A percentile compares a stretch with the other conserved stretches of the same genome.
phyloP scores from a whole-genome alignment of 1,140 invertebrate species.

The Heliconius hewitsoni region DNA sequence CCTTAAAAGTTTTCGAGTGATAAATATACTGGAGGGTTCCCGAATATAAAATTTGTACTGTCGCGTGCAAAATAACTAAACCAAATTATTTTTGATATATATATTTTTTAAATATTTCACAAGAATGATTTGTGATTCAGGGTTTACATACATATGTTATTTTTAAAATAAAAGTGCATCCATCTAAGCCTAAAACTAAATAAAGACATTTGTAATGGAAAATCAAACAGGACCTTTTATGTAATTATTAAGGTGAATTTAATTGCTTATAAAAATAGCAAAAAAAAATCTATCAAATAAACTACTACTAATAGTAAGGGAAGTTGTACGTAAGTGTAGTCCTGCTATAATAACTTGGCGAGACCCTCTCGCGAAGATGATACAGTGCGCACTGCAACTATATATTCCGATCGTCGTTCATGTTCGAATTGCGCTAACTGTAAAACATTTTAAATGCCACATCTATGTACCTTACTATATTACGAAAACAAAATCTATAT shows the following conservation, averaged over 20 bases:
- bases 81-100: neutral
- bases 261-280: neutral
- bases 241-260: neutral
- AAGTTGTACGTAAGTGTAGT: constrained; percentile 45
- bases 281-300: neutral
- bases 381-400: constrained; percentile 56
- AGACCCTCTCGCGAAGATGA: constrained; percentile 56
- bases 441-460: constrained; percentile 29
- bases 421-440: constrained; percentile 40
- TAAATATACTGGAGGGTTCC: constrained; percentile 57
- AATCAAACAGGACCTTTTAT: too few relatives aligned
- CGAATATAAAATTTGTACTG: constrained; percentile 66
- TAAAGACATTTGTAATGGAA: too few relatives aligned
- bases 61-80: constrained; percentile 27
- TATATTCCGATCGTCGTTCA: constrained; percentile 50
- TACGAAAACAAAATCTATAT: too few relatives aligned
- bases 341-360: constrained; percentile 54
- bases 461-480: neutral
- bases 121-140: neutral
- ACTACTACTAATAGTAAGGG: neutral
- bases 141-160: too few relatives aligned
- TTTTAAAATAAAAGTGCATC: too few relatives aligned
- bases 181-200: too few relatives aligned
- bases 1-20: constrained; percentile 69
- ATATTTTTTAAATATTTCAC: neutral